Conservation (phyloP, 2,113 vertebrate genomes). For the Plestiodon gilberti region DNA sequence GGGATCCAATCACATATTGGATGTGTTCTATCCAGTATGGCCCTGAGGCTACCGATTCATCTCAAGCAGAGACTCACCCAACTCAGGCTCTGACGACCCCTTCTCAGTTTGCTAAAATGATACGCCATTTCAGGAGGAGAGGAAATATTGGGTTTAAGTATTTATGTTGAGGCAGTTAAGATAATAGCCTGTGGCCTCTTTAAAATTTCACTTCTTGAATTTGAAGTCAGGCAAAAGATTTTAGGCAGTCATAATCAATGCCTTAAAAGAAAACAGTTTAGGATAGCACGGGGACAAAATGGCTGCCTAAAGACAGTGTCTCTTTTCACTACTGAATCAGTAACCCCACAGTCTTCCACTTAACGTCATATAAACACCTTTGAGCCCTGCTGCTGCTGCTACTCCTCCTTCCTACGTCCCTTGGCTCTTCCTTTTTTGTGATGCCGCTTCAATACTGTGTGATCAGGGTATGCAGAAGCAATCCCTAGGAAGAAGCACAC, state of each 20-base stretch:
- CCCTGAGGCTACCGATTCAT: not conserved
- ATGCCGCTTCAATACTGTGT: not conserved
- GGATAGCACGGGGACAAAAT: not conserved
- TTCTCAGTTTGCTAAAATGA: not conserved
- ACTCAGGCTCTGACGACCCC: no score
- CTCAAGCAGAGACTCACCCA: not conserved
- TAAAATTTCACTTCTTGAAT: not conserved
- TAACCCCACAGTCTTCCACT: not conserved
- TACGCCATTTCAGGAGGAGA: not conserved
- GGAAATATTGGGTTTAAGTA: not conserved
- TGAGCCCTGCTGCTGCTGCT: not conserved
- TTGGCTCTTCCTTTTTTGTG: not conserved
- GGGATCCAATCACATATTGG: no score
- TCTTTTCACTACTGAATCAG: not conserved
- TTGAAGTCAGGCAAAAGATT: not conserved
- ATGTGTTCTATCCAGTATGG: not conserved
- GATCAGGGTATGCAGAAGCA: not conserved
- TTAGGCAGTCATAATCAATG: not conserved
- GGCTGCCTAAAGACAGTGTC: not conserved
- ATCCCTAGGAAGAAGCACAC: not conserved
- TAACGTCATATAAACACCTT: not conserved
- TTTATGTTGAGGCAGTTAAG: not conserved
- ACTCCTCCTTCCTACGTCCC: not conserved
- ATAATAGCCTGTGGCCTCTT: not conserved
- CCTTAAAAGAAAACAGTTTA: not conserved